A percentile compares a stretch with the other conserved stretches of the same genome.
These are phyloP conservation scores for Limnephilus marmoratus DNA, from an alignment of 2,888 invertebrate genomes.

Conservation along the genomic window DNA sequence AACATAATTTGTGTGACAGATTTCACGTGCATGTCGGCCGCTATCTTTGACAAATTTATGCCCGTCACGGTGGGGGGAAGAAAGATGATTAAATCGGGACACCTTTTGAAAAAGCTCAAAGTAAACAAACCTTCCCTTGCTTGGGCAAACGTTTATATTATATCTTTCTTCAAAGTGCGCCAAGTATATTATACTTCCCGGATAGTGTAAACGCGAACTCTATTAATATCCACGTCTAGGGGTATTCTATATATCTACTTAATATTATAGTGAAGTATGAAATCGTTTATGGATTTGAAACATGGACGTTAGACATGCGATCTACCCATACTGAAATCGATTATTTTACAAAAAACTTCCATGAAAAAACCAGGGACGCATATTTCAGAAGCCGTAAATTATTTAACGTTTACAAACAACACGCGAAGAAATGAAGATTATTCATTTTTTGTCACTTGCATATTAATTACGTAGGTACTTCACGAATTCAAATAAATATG, in stretches of 20 bases:
- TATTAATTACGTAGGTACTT: background rate
- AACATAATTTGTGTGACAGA: background rate
- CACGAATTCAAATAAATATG: background rate
- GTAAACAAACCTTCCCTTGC: background rate
- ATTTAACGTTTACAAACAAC: background rate
- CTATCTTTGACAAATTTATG: background rate
- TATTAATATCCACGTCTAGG: background rate
- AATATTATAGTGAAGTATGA: slow-evolving; percentile 40
- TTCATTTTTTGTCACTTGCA: background rate
- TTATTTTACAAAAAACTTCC: background rate
- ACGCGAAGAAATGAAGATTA: background rate
- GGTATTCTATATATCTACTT: background rate
- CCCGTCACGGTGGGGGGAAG: background rate
- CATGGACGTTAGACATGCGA: slow-evolving; percentile 43
- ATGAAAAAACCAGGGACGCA: background rate
- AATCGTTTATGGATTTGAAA: slow-evolving; percentile 49
- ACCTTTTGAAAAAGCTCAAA: background rate
- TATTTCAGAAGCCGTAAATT: background rate
- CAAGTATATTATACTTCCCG: background rate
- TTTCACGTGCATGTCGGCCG: background rate
- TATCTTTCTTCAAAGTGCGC: background rate
- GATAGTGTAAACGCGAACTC: background rate
- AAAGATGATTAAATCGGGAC: background rate
- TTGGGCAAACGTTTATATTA: background rate
- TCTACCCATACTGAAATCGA: background rate